Evolutionary conservation across 2,888 invertebrate species (phyloP), one percentile per base, ranked within the genome.

Genomic region (Drosophila lacicola): DNA sequence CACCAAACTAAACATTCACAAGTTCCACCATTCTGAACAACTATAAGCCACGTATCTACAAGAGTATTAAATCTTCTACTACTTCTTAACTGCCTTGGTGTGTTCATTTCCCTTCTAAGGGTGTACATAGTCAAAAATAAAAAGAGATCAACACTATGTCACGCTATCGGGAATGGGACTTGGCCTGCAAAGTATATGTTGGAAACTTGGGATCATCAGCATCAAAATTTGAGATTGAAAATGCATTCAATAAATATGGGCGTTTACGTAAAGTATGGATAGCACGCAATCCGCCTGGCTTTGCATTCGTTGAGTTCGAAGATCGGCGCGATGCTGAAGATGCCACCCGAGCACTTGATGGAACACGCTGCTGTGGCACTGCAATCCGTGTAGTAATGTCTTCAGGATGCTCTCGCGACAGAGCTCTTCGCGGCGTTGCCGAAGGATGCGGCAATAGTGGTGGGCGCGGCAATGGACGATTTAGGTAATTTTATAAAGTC

Each of bases 331-430:
- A 97, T 92, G 97, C 97, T 3, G 96, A 96, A 91, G 97, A 97
- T 92, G 96, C 97, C 68, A 96, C 96, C 17, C 93, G 96, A 79
- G 96, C 95, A 51, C 92, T 97, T 76, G 96, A 96, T 91, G 96
- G 96, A 93, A 95, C 95, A 67, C 95, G 97, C 50, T 96, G 97
- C 93, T 97, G 97, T 93, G 97, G 98, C 10, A 96, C 97, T 29
- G 95, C 97, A 88, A 96, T 98, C 55, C 95, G 97, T 70, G 97
- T 98, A n/a, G 98, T 98, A 93, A 98, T 98, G 98, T 97, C 97
- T 0, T 97, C 96, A 75, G 97, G 97, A 0, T 94, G 97, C 81
- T 96, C 96, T 56, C 94, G 96, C 56, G 94, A 95, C 80, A 96
- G 95, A 60, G 10, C 95, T 95, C 75, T 95, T 94, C 67, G 93